Conservation (phyloP, 2,113 vertebrate genomes). For the Gallinago jamesoni region DNA sequence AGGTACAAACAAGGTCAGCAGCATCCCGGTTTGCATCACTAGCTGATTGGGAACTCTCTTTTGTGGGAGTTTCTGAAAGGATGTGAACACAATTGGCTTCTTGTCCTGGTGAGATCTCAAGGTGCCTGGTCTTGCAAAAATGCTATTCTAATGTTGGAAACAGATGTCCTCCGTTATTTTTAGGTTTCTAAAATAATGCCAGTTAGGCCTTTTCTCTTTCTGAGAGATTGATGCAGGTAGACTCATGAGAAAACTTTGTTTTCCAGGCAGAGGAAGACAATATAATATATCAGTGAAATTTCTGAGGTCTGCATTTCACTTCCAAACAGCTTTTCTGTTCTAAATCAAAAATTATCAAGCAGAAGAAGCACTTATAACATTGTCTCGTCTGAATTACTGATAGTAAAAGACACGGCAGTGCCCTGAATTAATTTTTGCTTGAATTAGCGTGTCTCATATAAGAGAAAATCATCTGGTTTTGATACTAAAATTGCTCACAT, state of each 20-base stretch:
- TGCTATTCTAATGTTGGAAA: neutral
- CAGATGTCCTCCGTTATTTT: neutral
- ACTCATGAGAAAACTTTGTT: neutral
- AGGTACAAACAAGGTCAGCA: neutral
- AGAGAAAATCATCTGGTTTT: constrained; percentile 18
- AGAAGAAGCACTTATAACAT: neutral
- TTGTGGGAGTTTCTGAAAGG: neutral
- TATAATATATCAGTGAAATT: neutral
- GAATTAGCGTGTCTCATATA: neutral
- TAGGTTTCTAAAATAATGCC: neutral
- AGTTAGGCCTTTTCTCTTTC: neutral
- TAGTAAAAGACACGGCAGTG: neutral
- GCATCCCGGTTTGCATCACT: neutral
- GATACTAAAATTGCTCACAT: neutral
- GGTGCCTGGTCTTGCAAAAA: neutral
- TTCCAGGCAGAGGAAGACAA: neutral
- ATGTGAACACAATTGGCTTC: neutral
- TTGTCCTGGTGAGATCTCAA: neutral
- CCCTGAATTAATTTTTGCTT: constrained; percentile 17
- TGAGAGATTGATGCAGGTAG: neutral
- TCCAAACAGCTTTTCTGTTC: neutral
- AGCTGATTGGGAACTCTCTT: neutral
- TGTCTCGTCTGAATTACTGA: neutral
- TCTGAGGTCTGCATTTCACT: neutral
- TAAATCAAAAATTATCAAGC: neutral